These are phyloP conservation scores for Leptinotarsa peninsularis DNA, from an alignment of 2,888 invertebrate species.

Conservation along the genomic window DNA sequence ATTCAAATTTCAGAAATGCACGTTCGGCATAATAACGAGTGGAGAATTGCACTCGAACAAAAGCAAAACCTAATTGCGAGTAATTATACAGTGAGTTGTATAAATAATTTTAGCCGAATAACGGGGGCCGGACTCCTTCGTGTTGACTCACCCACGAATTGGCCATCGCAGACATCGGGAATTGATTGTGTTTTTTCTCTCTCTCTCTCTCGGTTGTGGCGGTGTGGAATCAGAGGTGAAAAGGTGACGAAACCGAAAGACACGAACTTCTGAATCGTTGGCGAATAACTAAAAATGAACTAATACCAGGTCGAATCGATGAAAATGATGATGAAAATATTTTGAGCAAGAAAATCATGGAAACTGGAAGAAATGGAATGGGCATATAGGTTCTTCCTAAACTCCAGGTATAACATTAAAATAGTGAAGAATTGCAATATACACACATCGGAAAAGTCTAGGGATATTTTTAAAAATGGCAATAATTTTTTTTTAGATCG, in stretches of 20 bases:
- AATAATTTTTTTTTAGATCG: no score
- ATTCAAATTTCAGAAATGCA: slow-evolving; percentile 43
- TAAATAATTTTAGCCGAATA: slow-evolving; percentile 33
- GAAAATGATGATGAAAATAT: no score
- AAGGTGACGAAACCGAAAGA: background rate
- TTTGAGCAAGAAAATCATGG: no score
- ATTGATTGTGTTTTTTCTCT: background rate
- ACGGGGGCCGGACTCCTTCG: slow-evolving; percentile 24
- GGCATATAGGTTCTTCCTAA: no score
- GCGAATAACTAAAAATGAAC: background rate
- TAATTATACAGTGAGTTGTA: slow-evolving; percentile 39
- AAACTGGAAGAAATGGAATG: no score
- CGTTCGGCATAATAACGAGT: slow-evolving; percentile 38
- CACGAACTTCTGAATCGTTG: background rate
- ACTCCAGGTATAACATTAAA: no score
- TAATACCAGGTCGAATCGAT: background rate
- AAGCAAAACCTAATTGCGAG: slow-evolving; percentile 34
- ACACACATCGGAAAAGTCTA: no score
- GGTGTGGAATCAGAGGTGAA: slow-evolving; percentile 5
- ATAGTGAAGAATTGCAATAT: no score
- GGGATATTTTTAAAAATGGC: no score
- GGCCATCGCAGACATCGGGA: slow-evolving; percentile 6
- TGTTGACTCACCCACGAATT: slow-evolving; percentile 26
- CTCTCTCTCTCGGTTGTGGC: background rate
- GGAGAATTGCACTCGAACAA: slow-evolving; percentile 31